Percentiles rank a stretch among this genome's conserved stretches.
These are phyloP conservation scores for Notoglanidium macrostoma DNA, from an alignment of 2,797 vertebrate genomes.

Conservation along the genomic window DNA sequence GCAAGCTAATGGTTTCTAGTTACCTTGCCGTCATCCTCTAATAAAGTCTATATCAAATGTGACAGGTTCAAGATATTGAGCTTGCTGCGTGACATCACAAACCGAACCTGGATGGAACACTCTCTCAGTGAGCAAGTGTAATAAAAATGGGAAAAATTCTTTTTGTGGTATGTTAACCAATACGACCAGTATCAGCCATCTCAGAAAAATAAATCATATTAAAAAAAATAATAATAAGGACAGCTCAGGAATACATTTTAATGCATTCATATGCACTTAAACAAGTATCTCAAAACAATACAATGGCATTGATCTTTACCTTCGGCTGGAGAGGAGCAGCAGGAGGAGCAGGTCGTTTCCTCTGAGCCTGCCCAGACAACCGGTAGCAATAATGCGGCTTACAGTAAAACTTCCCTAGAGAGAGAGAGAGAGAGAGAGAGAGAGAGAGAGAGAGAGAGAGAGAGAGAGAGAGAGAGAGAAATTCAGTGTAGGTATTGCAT, in stretches of 20 bases:
- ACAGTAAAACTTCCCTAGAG: conserved; percentile 94
- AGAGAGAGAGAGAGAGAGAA: neutral
- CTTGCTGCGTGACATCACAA: neutral
- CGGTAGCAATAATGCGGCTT: conserved; percentile 98
- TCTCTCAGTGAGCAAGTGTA: neutral
- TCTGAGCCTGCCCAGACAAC: conserved; percentile 89
- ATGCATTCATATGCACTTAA: neutral
- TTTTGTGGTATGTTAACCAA: neutral
- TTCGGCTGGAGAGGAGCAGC: conserved; percentile 76
- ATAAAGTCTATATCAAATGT: neutral
- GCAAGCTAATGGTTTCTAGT: neutral
- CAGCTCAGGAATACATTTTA: neutral
- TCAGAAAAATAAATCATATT: neutral
- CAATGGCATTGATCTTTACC: conserved; percentile 72
- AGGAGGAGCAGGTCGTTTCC: conserved; percentile 88
- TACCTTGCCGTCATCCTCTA: neutral
- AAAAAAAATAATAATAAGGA: neutral
- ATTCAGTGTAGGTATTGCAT: neutral
- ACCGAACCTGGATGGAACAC: neutral
- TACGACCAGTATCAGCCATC: neutral
- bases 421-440: neutral
- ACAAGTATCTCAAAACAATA: neutral
- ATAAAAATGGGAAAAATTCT: neutral
- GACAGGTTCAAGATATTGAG: neutral
- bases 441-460: neutral